Percentiles rank a stretch among this genome's conserved stretches.
Conservation (phyloP, 2,113 vertebrate genomes). For the Labrus mixtus region DNA sequence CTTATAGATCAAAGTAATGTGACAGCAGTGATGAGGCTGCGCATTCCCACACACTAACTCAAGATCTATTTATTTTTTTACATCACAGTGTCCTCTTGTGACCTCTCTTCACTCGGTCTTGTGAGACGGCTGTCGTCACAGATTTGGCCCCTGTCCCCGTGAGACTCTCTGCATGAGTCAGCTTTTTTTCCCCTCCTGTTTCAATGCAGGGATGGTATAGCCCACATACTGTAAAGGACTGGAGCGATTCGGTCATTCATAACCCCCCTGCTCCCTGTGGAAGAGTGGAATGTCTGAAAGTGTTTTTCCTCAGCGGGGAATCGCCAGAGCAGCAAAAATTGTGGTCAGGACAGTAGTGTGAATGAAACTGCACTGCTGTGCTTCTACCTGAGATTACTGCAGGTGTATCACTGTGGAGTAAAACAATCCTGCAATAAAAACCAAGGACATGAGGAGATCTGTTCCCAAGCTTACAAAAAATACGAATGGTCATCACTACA, state of each 20-base stretch:
- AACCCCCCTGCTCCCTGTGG: constrained; percentile 8
- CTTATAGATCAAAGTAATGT: constrained; percentile 9
- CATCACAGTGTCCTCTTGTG: not conserved
- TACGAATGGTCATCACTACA: constrained; percentile 5
- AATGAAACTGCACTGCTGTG: constrained; percentile 32
- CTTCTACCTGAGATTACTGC: constrained; percentile 39
- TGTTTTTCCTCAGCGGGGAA: constrained; percentile 53
- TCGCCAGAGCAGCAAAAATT: constrained; percentile 48
- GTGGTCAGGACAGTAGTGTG: constrained; percentile 11
- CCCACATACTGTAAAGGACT: constrained; percentile 29
- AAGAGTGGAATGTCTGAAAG: constrained; percentile 40
- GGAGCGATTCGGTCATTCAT: constrained; percentile 19
- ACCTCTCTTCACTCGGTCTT: constrained; percentile 27
- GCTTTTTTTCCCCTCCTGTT: constrained; percentile 18
- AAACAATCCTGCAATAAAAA: constrained; percentile 9
- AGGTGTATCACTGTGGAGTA: constrained; percentile 17
- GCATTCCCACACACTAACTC: constrained; percentile 23
- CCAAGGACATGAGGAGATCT: not conserved
- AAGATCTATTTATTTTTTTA: not conserved
- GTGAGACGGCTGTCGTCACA: constrained; percentile 32
- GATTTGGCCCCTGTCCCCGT: constrained; percentile 24
- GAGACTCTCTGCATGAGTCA: constrained; percentile 65
- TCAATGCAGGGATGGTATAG: constrained; percentile 27
- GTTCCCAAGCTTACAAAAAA: not conserved
- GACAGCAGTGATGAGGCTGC: constrained; percentile 17